Evolutionary conservation across 2,888 invertebrate genomes (phyloP).

Genomic region (Asteroscopus sphinx): DNA sequence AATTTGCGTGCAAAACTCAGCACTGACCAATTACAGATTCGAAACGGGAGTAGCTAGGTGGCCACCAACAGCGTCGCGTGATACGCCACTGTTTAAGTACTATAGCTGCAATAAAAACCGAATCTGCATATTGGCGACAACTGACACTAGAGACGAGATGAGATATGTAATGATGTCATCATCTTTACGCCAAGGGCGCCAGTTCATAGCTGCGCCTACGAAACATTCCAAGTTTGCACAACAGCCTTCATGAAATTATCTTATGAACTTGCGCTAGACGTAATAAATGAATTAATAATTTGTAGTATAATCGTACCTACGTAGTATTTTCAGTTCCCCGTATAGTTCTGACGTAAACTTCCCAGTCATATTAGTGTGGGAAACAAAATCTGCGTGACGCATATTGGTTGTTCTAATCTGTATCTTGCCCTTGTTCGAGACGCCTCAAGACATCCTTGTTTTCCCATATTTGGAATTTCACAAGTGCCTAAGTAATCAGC

Average conservation of each 20-base stretch:
- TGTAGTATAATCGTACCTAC: slow-evolving; percentile 49
- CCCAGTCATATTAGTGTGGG: slow-evolving; percentile 24
- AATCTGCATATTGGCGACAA: slow-evolving; percentile 45
- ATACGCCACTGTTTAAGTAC: slow-evolving; percentile 24
- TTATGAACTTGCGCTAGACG: slow-evolving; percentile 37
- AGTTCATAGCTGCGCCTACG: slow-evolving; percentile 56
- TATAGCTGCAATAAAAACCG: slow-evolving; percentile 38
- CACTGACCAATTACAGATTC: slow-evolving; percentile 35
- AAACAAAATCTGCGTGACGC: slow-evolving; percentile 37
- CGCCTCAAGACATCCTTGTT: slow-evolving; percentile 42
- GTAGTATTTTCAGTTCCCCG: slow-evolving; percentile 35
- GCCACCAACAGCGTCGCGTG: slow-evolving; percentile 38
- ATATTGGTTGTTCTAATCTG: slow-evolving; percentile 31
- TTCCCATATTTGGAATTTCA: slow-evolving; percentile 44
- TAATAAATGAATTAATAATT: slow-evolving; percentile 57
- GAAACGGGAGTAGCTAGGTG: slow-evolving; percentile 10
- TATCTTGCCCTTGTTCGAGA: slow-evolving; percentile 37
- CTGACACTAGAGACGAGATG: slow-evolving; percentile 42
- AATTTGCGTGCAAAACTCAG: slow-evolving; percentile 42
- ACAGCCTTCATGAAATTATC: slow-evolving; percentile 62
- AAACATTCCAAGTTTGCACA: slow-evolving; percentile 60
- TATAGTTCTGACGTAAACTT: slow-evolving; percentile 38
- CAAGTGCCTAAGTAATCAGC: slow-evolving; percentile 41
- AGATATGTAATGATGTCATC: slow-evolving; percentile 52
- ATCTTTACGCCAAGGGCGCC: slow-evolving; percentile 62